Evolutionary conservation across 2,888 invertebrate species (phyloP), one percentile per base, ranked within the genome.

Genomic region (Drosophila prostipennis): DNA sequence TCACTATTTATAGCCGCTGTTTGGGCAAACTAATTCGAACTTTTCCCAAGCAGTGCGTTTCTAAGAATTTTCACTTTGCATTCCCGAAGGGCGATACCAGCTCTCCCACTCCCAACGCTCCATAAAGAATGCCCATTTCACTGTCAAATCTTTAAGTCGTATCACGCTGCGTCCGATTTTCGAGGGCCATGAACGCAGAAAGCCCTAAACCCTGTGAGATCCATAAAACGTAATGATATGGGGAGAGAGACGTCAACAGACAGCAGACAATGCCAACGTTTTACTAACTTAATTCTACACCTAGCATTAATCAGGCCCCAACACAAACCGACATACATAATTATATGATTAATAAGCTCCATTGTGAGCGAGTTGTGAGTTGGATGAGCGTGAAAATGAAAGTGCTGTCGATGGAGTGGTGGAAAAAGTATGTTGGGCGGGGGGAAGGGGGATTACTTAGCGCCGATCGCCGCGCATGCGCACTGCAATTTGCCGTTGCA

Each of bases 401-500:
- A 83, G 88, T 83, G 86, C 79, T 72, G 53, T 67, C 43, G 67
- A 64, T 67, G 29, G 19, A 36, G 37, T 19, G 65, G 23, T 13
- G 29, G 34, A n/a, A 40, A 39, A 23, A 46, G 14, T 36, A 7
- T 34, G 37, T 8, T n/a, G n/a, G n/a, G n/a, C n/a, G 3, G 34
- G 26, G 26, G 34, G 11, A 19, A 2, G 54, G 39, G 26, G 45
- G 45, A 37, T 23, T 16, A 34, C 57, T 58, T 45, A 46, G 69
- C 26, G 39, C 49, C 54, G 56, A 57, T 60, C 64, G 67, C 42
- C 43, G 86, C 67, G 70, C 86, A 74, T 80, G 86, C 86, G 86
- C 80, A 78, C 86, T 74, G 79, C 87, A 86, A 76, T 68, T 77
- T 87, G 81, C 81, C 85, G 87, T 83, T 82, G 87, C 87, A 72